Evolutionary conservation across 2,888 invertebrate species (phyloP), one percentile per base, ranked within the genome.

Genomic region (Xanthostigma xanthostigma): DNA sequence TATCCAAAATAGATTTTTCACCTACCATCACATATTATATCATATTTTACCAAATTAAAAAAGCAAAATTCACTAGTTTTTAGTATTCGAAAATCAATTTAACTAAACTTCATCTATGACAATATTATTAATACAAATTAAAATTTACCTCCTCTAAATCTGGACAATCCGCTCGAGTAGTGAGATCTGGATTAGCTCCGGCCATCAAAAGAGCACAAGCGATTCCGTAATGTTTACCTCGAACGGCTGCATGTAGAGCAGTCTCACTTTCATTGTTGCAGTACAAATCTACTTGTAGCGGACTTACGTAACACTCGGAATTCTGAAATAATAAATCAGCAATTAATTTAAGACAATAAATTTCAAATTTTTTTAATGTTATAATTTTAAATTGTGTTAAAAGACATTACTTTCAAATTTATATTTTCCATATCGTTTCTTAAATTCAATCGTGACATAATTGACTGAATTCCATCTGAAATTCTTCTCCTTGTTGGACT

Each of bases 401-500:
- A 14, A 5, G 13, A 46, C 27, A 40, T 34, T 41, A 17, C 12
- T 36, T 33, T 27, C 27, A 27, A 6, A 27, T 27, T 27, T 27
- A 27, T 27, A 27, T 27, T 27, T n/a, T 63, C 56, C 2, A 67
- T 66, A 34, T 70, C 71, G 35, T 72, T 74, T 53, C 72, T 71
- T 43, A 83, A 78, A 58, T 83, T 88, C 46, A 92, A 69, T 56
- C 84, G 82, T 44, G 84, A 86, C 74, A 93, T 88, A 44, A 92
- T 83, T 27, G 87, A 84, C 60, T 90, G 90, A 53, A 92, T 91
- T 1, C 91, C 90, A 58, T 84, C 82, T 0, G 91, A 90, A 56
- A 92, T 85, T 52, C 87, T 75, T 54, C 81, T 75, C 43, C 82
- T 78, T 3, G 72, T 79, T 55, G 79, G 80, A 56, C 75, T 77